These are phyloP conservation scores for Notodonta dromedarius DNA, from an alignment of 2,888 invertebrate species.

Conservation along the genomic window DNA sequence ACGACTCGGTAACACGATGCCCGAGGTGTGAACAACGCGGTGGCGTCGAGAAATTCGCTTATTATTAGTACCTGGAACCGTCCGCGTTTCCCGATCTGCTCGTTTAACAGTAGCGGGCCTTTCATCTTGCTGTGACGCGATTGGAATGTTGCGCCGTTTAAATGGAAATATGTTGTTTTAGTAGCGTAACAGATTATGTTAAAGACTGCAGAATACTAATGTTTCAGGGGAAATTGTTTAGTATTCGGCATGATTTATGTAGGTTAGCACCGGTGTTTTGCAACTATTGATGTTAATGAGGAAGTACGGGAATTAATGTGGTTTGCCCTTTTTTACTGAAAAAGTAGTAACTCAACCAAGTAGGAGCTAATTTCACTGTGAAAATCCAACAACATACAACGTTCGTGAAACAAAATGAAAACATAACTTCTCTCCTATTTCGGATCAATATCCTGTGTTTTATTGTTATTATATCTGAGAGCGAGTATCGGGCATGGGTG, in stretches of 20 bases:
- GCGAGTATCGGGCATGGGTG: conserved; percentile 27
- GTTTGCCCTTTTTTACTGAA: no score
- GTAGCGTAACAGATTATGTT: conserved; percentile 1
- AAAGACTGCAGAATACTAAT: background rate
- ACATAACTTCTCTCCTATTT: conserved; percentile 38
- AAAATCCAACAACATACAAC: background rate
- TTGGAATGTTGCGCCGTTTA: conserved; percentile 21
- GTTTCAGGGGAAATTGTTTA: background rate
- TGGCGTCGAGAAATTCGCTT: conserved; percentile 49
- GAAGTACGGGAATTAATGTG: background rate
- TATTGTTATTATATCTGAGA: conserved; percentile 42
- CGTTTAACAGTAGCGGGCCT: conserved; percentile 22
- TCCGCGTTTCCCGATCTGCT: conserved; percentile 46
- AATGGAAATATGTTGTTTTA: conserved; percentile 15
- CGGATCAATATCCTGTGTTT: conserved; percentile 37
- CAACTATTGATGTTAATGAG: background rate
- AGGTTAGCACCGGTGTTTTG: background rate
- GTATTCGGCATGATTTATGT: background rate
- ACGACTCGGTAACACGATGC: conserved; percentile 54
- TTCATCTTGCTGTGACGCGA: conserved; percentile 23
- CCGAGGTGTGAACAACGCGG: conserved; percentile 51
- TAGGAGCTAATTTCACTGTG: background rate
- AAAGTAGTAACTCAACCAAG: background rate
- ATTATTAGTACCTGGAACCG: conserved; percentile 55
- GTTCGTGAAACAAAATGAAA: conserved; percentile 30